Percentiles rank a stretch among this genome's conserved stretches.
Conservation (phyloP, 2,113 vertebrate species). For the Dasypus novemcinctus region DNA sequence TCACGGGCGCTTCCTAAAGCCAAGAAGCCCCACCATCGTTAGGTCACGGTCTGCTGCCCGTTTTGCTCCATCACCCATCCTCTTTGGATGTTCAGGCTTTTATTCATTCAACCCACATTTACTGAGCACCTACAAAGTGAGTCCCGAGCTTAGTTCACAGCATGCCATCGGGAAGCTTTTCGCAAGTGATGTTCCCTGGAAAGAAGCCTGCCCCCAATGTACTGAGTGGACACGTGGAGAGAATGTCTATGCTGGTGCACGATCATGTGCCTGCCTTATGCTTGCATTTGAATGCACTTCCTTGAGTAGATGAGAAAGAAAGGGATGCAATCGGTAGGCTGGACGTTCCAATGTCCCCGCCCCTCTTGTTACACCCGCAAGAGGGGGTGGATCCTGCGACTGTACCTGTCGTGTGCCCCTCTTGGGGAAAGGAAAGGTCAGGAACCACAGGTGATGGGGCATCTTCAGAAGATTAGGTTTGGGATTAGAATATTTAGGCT, state of each 20-base stretch:
- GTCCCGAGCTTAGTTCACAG: neutral
- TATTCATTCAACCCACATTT: neutral
- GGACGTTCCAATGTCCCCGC: neutral
- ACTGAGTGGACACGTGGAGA: neutral
- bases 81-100: neutral
- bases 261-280: neutral
- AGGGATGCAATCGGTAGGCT: neutral
- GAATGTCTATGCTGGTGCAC: rapidly evolving
- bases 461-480: rapidly evolving
- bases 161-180: neutral
- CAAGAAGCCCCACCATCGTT: neutral
- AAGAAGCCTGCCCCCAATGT: neutral
- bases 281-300: neutral
- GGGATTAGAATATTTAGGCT: neutral
- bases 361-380: neutral
- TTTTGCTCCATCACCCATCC: no score
- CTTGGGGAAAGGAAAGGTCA: neutral
- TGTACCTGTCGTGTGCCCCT: neutral
- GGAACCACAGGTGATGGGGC: no score
- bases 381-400: neutral
- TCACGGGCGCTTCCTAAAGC: neutral
- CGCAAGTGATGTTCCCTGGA: neutral
- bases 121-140: neutral
- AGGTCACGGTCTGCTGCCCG: neutral
- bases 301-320: neutral